Conservation (phyloP, 2,797 vertebrate genomes). For the Cirrhinus mrigala region DNA sequence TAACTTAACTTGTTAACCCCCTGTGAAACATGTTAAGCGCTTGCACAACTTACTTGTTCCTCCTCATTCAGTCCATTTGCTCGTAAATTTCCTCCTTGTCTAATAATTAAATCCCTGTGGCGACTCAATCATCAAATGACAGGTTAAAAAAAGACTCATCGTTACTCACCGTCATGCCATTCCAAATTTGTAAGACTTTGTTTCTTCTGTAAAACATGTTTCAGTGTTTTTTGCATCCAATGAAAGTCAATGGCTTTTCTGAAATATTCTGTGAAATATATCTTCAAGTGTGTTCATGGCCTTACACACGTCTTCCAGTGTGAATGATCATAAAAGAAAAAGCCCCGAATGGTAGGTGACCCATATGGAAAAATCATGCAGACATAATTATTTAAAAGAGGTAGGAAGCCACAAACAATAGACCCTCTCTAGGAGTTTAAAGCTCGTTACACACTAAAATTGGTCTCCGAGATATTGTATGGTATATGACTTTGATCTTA, state of each 20-base stretch:
- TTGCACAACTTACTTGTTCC: conserved; percentile 6
- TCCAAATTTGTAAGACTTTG: neutral
- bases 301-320: neutral
- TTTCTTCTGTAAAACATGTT: neutral
- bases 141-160: neutral
- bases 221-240: neutral
- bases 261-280: neutral
- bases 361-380: conserved; percentile 62
- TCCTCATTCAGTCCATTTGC: conserved; percentile 8
- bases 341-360: conserved; percentile 33
- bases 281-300: neutral
- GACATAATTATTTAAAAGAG: conserved; percentile 57
- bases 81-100: neutral
- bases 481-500: neutral
- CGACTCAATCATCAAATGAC: conserved; percentile 15
- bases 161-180: neutral
- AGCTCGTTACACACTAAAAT: conserved; percentile 43
- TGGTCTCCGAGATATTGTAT: conserved; percentile 1
- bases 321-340: conserved; percentile 18
- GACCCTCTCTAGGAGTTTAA: conserved; percentile 60
- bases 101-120: conserved; percentile 9
- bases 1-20: neutral
- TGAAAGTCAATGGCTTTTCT: neutral
- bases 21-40: neutral
- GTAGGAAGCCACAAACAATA: conserved; percentile 68